phyloP scores from a whole-genome alignment of 2,113 vertebrate genomes.

The Sitta europaea region DNA sequence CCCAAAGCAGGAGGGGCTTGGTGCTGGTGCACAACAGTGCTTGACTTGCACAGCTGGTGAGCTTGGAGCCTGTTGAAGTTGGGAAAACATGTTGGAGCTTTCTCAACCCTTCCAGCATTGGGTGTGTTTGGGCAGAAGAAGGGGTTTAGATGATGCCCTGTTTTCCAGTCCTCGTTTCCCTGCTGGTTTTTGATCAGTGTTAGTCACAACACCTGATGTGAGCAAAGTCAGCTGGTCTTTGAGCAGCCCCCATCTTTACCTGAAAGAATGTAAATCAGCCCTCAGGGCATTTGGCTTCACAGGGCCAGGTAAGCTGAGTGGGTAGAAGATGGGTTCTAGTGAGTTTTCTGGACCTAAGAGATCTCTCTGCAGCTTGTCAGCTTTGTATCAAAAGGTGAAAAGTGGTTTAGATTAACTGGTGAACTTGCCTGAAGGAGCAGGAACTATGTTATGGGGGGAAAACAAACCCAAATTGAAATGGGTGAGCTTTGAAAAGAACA shows the following conservation, averaged over 20 bases:
- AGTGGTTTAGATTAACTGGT: neutral
- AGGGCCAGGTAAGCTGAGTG: neutral
- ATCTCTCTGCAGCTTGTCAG: neutral
- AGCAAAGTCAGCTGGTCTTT: neutral
- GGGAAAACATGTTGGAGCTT: fast-evolving
- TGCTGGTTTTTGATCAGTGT: neutral
- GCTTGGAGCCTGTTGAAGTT: neutral
- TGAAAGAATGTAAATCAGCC: neutral
- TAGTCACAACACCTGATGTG: neutral
- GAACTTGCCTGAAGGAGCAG: neutral
- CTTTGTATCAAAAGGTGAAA: neutral
- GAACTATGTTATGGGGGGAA: fast-evolving
- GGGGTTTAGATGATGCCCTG: neutral
- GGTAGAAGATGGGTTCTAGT: fast-evolving
- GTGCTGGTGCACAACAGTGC: fast-evolving
- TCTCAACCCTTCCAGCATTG: fast-evolving
- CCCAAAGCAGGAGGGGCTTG: neutral
- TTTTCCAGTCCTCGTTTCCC: neutral
- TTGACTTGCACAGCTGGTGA: neutral
- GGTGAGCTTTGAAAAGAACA: neutral
- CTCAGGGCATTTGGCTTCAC: fast-evolving
- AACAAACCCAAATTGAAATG: neutral
- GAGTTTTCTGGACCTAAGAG: neutral
- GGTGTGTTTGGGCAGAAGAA: neutral
- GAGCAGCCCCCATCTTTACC: neutral